phyloP scores from a whole-genome alignment of 64 coral and sea anemone species.

The Actinia tenebrosa region DNA sequence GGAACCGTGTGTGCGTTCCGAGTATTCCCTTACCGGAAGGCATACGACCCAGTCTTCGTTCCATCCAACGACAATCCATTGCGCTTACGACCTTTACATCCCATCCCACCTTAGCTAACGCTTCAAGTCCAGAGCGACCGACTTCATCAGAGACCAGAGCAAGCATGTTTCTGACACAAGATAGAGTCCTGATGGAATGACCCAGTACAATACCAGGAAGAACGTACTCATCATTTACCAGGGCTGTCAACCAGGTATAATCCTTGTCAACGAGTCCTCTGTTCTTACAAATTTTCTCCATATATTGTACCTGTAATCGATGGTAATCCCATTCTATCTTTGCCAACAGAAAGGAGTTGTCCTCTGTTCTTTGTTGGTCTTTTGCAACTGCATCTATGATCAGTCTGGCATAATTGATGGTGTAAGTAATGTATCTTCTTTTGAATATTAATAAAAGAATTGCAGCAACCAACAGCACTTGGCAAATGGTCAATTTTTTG shows the following conservation, averaged over 20 bases:
- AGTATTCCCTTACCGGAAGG: constrained; percentile 40
- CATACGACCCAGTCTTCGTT: constrained; percentile 42
- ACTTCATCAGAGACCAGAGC: constrained; percentile 34
- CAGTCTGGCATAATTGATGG: constrained; percentile 29
- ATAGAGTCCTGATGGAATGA: constrained; percentile 32
- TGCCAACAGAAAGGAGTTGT: not conserved
- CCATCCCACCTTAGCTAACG: constrained; percentile 49
- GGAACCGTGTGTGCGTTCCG: constrained; percentile 82
- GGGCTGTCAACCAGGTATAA: constrained; percentile 47
- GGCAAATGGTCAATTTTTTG: not conserved
- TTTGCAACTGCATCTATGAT: constrained; percentile 11
- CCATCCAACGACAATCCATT: constrained; percentile 92
- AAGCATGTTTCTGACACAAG: constrained; percentile 46
- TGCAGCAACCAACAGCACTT: not conserved
- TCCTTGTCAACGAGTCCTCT: constrained; percentile 1
- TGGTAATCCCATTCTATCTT: constrained; percentile 28
- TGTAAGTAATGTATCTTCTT: not conserved
- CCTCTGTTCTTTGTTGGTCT: constrained; percentile 24
- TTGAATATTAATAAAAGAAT: not conserved
- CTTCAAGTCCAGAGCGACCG: not conserved
- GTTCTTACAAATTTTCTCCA: constrained; percentile 17
- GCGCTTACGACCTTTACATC: constrained; percentile 49
- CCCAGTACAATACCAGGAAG: constrained; percentile 42
- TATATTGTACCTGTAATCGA: constrained; percentile 24
- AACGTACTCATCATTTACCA: constrained; percentile 51